A percentile compares a stretch with the other conserved stretches of the same genome.
Evolutionary conservation across 2,797 vertebrate genomes (phyloP).

Genomic region (Oreonectes daqikongensis): DNA sequence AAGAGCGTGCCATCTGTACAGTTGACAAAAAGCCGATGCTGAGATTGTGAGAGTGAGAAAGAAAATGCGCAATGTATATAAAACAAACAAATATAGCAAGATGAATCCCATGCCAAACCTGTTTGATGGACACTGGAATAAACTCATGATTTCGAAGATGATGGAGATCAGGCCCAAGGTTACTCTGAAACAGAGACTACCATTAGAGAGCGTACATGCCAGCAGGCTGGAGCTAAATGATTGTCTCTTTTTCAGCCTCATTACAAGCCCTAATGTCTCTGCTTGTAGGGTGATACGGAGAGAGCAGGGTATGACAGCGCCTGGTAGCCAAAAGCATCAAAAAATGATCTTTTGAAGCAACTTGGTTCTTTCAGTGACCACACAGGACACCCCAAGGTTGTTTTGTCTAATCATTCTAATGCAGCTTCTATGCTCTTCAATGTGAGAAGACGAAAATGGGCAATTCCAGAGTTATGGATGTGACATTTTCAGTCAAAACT

Average conservation of each 20-base stretch:
- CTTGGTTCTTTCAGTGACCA: neutral
- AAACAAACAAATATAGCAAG: conserved; percentile 5
- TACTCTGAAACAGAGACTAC: neutral
- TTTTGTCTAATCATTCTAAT: neutral
- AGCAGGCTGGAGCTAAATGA: conserved; percentile 25
- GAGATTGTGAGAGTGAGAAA: conserved; percentile 60
- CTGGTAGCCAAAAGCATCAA: neutral
- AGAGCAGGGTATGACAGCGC: neutral
- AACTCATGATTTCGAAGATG: conserved; percentile 2
- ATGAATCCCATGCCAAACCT: conserved; percentile 34
- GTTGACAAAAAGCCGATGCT: conserved; percentile 63
- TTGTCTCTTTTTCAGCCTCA: conserved; percentile 10
- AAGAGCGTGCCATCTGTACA: conserved; percentile 62
- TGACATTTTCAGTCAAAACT: too few species aligned
- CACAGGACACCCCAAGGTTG: neutral
- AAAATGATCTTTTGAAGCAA: neutral
- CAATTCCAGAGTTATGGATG: too few species aligned
- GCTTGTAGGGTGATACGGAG: neutral
- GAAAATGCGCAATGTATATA: conserved; percentile 4
- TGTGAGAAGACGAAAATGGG: neutral
- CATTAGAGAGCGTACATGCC: conserved; percentile 1
- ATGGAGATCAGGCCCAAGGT: conserved; percentile 9
- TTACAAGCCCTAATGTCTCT: conserved; percentile 15
- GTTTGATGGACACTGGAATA: conserved; percentile 51
- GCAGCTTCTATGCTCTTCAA: neutral